Base-by-base conservation (phyloP, 2,113 vertebrate genomes). In the Tenebrosternarchus preto region DNA sequence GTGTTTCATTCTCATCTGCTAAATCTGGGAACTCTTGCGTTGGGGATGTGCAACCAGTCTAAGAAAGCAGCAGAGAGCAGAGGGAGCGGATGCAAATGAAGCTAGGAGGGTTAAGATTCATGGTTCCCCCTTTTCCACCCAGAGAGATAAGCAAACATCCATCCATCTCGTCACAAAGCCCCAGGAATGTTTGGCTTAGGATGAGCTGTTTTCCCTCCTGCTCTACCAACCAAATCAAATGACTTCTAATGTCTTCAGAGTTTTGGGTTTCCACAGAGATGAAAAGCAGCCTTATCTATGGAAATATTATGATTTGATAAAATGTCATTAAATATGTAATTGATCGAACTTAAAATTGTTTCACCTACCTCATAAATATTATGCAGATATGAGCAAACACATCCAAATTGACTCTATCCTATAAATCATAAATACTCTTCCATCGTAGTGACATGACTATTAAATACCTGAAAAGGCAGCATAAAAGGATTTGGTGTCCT, bases 131-230 rank as follows among this genome's bases (percentile, higher is more conserved):
- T 24, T 36, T 79, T 46, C 60, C 67, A 76, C 67, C 68, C 75
- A 71, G 75, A 72, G 77, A 73, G 67, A 83, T 81, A 83, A 83
- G 72, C 75, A 76, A 83, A 81, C 64, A 81, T 64, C 81, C 56
- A 81, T 84, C 74, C 64, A 63, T 82, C 73, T 82, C 77, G 71
- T 76, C 69, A 81, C n/a, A 29, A 82, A 76, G 56, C 73, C 76
- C 79, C 29, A 77, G 67, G 20, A 72, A 69, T 80, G 77, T 78
- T 79, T 82, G 61, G 56, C 64, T 81, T 82, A 66, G 75, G 60
- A 75, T 46, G 55, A 66, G 73, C 17, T 22, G 50, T 72, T 80
- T 72, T 76, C 53, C n/a, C 6, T 64, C 43, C n/a, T 69, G 57
- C 66, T 76, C 76, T 57, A 53, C 66, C 46, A 69, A 68, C 27